Evolutionary conservation across 2,888 invertebrate species (phyloP), one percentile per base, ranked within the genome.

Genomic region (Dryobotodes eremita): DNA sequence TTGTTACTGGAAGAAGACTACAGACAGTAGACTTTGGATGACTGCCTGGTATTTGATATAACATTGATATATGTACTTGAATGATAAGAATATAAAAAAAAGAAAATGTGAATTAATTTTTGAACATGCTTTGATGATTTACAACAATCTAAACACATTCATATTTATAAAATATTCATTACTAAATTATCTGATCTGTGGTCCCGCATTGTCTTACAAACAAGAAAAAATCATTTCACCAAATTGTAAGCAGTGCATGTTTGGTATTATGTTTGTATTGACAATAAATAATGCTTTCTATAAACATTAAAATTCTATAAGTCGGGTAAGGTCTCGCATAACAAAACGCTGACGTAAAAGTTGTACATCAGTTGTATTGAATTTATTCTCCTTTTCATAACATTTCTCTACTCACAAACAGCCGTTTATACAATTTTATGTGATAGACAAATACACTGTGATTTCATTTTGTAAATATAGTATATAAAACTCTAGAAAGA

Each of bases 401-500:
- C 94, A 95, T 94, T 95, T 94, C 86, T 94, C 95, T 96, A 96
- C 95, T 92, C 94, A 95, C 94, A 96, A 96, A 95, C 95, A 94
- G 96, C 95, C 94, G 93, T 93, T 95, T 95, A 95, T 95, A 96
- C 94, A 95, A 93, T 95, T 93, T 95, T 92, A 95, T 89, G 94
- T 95, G 95, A 95, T 94, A 94, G 95, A 95, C 96, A 95, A 95
- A 95, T 95, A 96, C 95, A 95, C 94, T 95, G 95, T 94, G 95
- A 95, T 95, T 95, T 95, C 94, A 95, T 95, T 95, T 96, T 96
- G 96, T 96, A 96, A 96, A 96, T 95, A 96, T 95, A 94, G 94
- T 95, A 95, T 96, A 96, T 96, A 96, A 96, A 96, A 96, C 96
- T 96, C 96, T 96, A 96, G 95, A 96, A 96, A 94, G 96, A 94